Evolutionary conservation across 2,888 invertebrate genomes (phyloP), one percentile per base, ranked within the genome.

Genomic region (Drosophila neonasuta): DNA sequence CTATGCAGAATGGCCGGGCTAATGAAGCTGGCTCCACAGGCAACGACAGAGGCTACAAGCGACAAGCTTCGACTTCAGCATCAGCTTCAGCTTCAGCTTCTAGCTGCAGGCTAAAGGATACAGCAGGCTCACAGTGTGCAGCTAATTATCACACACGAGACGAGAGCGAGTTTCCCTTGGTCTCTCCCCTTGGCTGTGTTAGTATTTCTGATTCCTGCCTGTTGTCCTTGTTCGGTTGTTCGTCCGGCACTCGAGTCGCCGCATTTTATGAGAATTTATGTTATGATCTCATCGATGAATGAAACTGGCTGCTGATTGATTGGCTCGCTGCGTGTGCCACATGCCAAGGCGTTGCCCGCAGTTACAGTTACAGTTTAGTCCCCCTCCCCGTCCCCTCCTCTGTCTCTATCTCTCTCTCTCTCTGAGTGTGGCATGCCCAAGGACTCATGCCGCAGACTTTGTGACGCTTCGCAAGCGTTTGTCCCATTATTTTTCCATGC

Each of bases 401-500:
- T 3, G 15, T 8, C 7, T 15, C 24, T 6, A 24, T 24, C 24
- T 24, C 24, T 24, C 24, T 24, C 6, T 24, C 6, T 24, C 24
- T 24, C 6, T 24, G 24, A 4, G 13, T 39, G 13, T 30, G 24
- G n/a, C 56, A 46, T 34, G 51, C 42, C 65, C 60, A 73, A 73
- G 73, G 73, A 71, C 73, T 77, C 57, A 67, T 66, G 77, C 76
- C 87, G 67, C 84, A 87, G 83, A 83, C 83, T 78, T 83, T 74
- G 56, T 68, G 83, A 74, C 83, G 87, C 84, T 84, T 62, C 49
- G 49, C 59, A 63, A 82, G 70, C 73, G 77, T 70, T 77, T 69
- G 65, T 54, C 76, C 83, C 79, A 79, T 78, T 80, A 80, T 80
- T 82, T 82, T 71, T 68, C 71, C 86, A 84, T 72, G 85, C 87